A percentile compares a stretch with the other conserved stretches of the same genome.
Conservation (phyloP, 2,797 vertebrate species). For the Pantherophis vulpinus region DNA sequence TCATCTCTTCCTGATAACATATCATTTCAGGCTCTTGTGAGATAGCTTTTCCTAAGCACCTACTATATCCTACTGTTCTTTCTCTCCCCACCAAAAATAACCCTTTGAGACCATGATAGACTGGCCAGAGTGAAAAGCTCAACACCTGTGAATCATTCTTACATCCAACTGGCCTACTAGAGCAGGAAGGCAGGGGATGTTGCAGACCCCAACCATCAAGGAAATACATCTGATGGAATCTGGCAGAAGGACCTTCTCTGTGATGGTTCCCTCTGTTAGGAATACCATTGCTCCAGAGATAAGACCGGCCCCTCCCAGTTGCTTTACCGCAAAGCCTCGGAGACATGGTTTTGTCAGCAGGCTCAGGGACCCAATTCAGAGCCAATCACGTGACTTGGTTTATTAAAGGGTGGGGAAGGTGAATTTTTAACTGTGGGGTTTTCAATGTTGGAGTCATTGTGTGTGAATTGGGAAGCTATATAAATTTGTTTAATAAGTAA, state of each 20-base stretch:
- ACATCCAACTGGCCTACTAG: neutral
- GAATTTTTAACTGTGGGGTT: neutral
- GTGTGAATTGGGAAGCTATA: neutral
- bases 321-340: neutral
- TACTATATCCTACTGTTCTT: neutral
- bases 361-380: neutral
- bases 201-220: neutral
- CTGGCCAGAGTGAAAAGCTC: neutral
- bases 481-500: neutral
- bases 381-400: neutral
- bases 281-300: neutral
- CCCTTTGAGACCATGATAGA: neutral
- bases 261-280: neutral
- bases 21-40: neutral
- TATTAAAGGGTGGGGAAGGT: neutral
- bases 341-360: neutral
- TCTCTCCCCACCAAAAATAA: neutral
- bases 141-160: neutral
- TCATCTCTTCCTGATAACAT: neutral
- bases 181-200: neutral
- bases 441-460: neutral
- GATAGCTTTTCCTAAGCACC: neutral
- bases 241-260: neutral
- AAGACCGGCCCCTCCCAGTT: neutral
- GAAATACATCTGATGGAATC: neutral